phyloP scores from a whole-genome alignment of 2,888 invertebrate genomes.

The Selenia dentaria region DNA sequence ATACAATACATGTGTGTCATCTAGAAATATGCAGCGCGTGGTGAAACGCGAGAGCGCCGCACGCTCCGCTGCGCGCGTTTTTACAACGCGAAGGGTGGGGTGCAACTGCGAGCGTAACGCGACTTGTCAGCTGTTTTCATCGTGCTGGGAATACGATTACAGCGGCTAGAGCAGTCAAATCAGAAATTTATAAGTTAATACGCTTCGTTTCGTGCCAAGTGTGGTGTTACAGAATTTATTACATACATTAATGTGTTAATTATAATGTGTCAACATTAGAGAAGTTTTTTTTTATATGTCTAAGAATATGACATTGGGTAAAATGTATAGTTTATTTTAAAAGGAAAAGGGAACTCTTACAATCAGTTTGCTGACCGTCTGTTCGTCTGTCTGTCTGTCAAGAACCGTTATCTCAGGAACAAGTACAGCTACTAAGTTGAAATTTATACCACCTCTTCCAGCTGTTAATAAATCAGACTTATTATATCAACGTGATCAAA shows the following conservation, averaged over 20 bases:
- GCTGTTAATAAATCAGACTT: too few relatives aligned
- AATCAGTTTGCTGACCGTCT: too few relatives aligned
- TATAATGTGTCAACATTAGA: too few relatives aligned
- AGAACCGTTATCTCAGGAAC: too few relatives aligned
- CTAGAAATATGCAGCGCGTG: conserved; percentile 71
- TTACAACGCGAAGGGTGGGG: conserved; percentile 45
- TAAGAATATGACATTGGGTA: too few relatives aligned
- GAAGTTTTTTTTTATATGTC: too few relatives aligned
- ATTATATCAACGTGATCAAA: too few relatives aligned
- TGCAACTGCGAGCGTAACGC: conserved; percentile 33
- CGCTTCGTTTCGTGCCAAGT: neutral
- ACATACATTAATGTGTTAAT: neutral
- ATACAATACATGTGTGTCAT: conserved; percentile 68
- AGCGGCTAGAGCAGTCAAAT: neutral
- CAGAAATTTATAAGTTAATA: neutral
- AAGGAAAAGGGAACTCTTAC: too few relatives aligned
- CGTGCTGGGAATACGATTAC: conserved; percentile 1
- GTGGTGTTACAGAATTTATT: neutral
- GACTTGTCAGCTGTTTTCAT: conserved; percentile 22
- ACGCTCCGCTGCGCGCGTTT: conserved; percentile 69
- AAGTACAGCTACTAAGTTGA: too few relatives aligned
- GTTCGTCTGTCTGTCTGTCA: too few relatives aligned
- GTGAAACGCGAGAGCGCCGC: conserved; percentile 76
- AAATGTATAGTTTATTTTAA: too few relatives aligned
- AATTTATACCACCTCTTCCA: too few relatives aligned